A percentile compares a stretch with the other conserved stretches of the same genome.
phyloP scores from a whole-genome alignment of 2,797 vertebrate genomes.

The Acanthiza pusilla region DNA sequence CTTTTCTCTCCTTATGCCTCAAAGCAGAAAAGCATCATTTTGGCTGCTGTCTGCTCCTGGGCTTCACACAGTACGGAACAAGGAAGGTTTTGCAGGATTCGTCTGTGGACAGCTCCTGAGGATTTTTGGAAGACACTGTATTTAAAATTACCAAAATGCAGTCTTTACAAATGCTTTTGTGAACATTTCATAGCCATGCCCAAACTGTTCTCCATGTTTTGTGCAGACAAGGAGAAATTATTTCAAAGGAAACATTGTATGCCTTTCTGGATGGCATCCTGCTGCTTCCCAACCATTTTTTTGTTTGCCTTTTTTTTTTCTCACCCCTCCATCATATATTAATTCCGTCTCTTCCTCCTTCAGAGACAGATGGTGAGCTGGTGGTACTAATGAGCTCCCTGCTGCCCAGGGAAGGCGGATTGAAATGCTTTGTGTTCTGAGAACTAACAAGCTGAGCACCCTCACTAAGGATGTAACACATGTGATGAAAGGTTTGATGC shows the following conservation, averaged over 20 bases:
- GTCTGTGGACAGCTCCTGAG: neutral
- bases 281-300: slow-evolving; percentile 13
- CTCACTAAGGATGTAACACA: neutral
- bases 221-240: neutral
- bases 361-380: slow-evolving; percentile 62
- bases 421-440: slow-evolving; percentile 51
- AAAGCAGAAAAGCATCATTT: neutral
- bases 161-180: neutral
- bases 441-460: slow-evolving; percentile 31
- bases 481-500: neutral
- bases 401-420: slow-evolving; percentile 45
- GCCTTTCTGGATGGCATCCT: slow-evolving; percentile 8
- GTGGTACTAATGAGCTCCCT: slow-evolving; percentile 62
- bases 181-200: neutral
- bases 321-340: neutral
- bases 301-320: neutral
- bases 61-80: neutral
- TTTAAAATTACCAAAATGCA: neutral
- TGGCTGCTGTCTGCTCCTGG: neutral
- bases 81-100: neutral
- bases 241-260: slow-evolving; percentile 8
- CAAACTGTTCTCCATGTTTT: neutral
- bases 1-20: neutral
- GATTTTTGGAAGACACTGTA: neutral
- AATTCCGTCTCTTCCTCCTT: slow-evolving; percentile 22